Conservation (phyloP, 2,888 invertebrate genomes). For the Agriotes lineatus region DNA sequence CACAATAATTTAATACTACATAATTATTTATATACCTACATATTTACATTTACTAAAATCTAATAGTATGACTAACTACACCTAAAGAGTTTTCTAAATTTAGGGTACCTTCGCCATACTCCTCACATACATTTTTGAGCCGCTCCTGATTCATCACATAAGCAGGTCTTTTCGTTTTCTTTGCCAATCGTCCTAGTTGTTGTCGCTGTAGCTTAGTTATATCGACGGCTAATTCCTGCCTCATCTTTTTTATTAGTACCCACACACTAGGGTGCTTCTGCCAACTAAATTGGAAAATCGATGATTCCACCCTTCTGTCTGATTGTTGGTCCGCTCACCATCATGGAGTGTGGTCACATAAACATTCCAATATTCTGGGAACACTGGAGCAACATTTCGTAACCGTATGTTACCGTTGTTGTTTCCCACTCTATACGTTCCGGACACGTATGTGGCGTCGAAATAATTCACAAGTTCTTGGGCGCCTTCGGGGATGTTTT, state of each 20-base stretch:
- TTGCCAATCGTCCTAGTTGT: neutral
- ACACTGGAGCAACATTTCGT: too few relatives aligned
- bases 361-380: too few relatives aligned
- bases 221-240: conserved; percentile 9
- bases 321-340: too few relatives aligned
- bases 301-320: neutral
- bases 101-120: neutral
- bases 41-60: neutral
- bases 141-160: neutral
- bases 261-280: neutral
- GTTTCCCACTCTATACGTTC: neutral
- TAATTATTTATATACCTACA: too few relatives aligned
- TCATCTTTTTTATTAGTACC: neutral
- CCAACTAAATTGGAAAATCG: neutral
- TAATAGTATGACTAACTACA: neutral
- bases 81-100: neutral
- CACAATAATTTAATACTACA: too few relatives aligned
- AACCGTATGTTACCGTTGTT: neutral
- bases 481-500: neutral
- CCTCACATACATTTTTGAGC: neutral
- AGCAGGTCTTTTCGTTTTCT: neutral
- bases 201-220: neutral
- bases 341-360: too few relatives aligned
- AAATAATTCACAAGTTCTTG: neutral
- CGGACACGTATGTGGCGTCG: neutral